Base-by-base conservation (phyloP, 2,797 vertebrate genomes). In the Gastrophryne carolinensis region DNA sequence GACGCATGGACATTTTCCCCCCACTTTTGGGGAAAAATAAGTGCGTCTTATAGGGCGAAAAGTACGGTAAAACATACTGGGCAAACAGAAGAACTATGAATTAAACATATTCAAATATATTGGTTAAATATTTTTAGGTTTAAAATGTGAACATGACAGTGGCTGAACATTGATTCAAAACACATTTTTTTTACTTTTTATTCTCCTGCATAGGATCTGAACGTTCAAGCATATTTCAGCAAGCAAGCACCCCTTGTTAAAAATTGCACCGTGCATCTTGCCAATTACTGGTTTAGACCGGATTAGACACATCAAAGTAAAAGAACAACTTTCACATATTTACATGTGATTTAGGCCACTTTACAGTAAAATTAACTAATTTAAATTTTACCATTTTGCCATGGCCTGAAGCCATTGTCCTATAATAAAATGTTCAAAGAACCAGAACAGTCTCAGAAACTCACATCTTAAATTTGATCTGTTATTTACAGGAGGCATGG, bases 331-430 rank as follows among this genome's bases (percentile, higher is more conserved):
- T 50, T 74, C 39, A 56, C 34, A 58, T 75, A 75, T 67, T 75
- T 75, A 67, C 72, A 58, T 60, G 54, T 32, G 67, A 66, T 65
- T 75, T 67, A 44, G 39, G 44, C 11, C 13, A 26, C 37, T 50
- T 60, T 60, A 66, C 37, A 60, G 54, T 60, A 61, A 74, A 58
- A 60, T 67, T 10, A 47, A 67, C 61, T 75, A 39, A 67, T 61
- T 67, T 60, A 56, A 57, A 47, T 67, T 24, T 34, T 24, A 39
- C 58, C 56, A 47, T 67, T 24, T 34, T 24, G 39, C 58, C 56
- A 67, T 75, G 39, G 63, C 63, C 63, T 61, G 41, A 60, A 67
- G 72, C 72, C 72, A 65, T 74, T 74, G 72, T 66, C 53, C 63
- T 50, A 37, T 41, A 66, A 67, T 67, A 52, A 73, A 67, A 50